Evolutionary conservation across 2,888 invertebrate genomes (phyloP), one percentile per base, ranked within the genome.

Genomic region (Mimumesa dahlbomi): DNA sequence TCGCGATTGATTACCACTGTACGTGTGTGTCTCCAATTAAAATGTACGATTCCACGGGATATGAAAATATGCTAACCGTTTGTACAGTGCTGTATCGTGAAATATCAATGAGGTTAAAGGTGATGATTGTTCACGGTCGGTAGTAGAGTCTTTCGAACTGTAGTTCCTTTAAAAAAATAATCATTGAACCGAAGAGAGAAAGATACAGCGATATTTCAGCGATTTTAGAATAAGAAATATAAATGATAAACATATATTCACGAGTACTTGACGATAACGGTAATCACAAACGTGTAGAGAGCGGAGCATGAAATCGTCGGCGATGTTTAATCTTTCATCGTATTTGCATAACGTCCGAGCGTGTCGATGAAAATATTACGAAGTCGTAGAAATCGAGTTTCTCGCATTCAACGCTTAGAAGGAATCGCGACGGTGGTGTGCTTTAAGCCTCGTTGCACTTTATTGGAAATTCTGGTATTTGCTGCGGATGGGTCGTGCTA

Each of bases 381-480:
- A 48, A 52, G 34, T 19, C 29, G 5, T 29, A 34, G 49, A 61
- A 58, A 36, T 58, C 46, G 68, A 61, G 57, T 58, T 57, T 64
- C 64, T 56, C 46, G 57, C 61, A 56, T 70, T 48, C 46, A 42
- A n/a, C 11, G 9, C 43, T 40, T 38, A 43, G 31, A 38, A 48
- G 62, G 48, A 75, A 45, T 58, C 50, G 29, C 11, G 45, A 22
- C 34, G 38, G 7, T 16, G 68, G 34, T 31, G 25, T n/a, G 22
- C 11, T 67, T 71, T 45, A 65, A 77, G 70, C 75, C 78, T 56
- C 61, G 67, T 68, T 82, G 81, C 77, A 84, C 69, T 82, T 80
- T 84, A 85, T 85, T 75, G 86, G 84, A 82, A 86, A 85, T 85
- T 82, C 77, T 80, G 71, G 70, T 67, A 73, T 73, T 71, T 74